Evolutionary conservation across 1,140 invertebrate genomes (phyloP).

Genomic region (Gerris buenoi): DNA sequence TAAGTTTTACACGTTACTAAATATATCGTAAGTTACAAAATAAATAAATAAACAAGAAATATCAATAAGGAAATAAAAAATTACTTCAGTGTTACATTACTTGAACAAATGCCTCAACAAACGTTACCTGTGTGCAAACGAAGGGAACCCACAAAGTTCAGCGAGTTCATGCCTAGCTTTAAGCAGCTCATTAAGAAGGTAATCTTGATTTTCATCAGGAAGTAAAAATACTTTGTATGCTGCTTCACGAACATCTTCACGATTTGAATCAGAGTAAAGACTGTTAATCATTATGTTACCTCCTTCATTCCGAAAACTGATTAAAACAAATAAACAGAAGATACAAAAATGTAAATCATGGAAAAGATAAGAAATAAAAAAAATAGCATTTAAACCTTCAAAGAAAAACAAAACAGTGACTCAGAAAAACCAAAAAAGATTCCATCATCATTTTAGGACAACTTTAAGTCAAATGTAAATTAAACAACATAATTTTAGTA

Average conservation of each 20-base stretch:
- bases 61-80: constrained; percentile 17
- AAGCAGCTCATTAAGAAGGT: constrained; percentile 55
- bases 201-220: constrained; percentile 61
- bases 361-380: too few relatives aligned
- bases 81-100: constrained; percentile 10
- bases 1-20: too few relatives aligned
- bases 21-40: too few relatives aligned
- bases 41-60: too few relatives aligned
- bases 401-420: too few relatives aligned
- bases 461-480: too few relatives aligned
- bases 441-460: too few relatives aligned
- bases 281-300: constrained; percentile 58
- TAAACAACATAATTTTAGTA: too few relatives aligned
- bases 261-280: constrained; percentile 64
- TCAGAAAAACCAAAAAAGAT: too few relatives aligned
- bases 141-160: constrained; percentile 66
- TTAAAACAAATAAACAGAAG: too few relatives aligned
- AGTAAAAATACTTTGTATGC: constrained; percentile 76
- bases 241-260: constrained; percentile 65
- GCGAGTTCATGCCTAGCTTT: constrained; percentile 60
- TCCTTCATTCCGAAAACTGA: constrained; percentile 56
- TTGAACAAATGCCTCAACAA: constrained; percentile 10
- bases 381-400: too few relatives aligned
- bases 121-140: constrained; percentile 63
- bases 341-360: too few relatives aligned